Conservation (phyloP, 1,140 invertebrate species). For the Eueides isabella region DNA sequence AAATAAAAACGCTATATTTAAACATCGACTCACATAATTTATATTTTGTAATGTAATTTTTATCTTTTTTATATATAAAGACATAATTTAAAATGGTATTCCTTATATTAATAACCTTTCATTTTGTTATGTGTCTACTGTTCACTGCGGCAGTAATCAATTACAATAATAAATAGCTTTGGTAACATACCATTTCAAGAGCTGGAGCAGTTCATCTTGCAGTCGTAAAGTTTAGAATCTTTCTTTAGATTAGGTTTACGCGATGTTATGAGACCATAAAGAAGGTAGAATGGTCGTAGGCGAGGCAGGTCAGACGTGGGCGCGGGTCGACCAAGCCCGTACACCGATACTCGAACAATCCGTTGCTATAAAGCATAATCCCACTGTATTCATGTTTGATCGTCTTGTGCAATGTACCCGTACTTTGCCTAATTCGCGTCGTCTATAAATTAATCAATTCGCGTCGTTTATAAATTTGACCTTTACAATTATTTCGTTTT, state of each 20-base stretch:
- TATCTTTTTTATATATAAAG: too few relatives aligned
- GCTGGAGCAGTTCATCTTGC: conserved; percentile 40
- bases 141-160: background rate
- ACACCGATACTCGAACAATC: conserved; percentile 21
- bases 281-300: conserved; percentile 51
- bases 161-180: conserved; percentile 29
- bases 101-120: background rate
- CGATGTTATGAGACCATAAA: conserved; percentile 63
- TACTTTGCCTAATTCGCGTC: background rate
- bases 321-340: conserved; percentile 47
- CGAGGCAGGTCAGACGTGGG: conserved; percentile 59
- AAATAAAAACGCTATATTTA: background rate
- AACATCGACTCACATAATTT: background rate
- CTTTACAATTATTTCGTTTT: background rate
- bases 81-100: too few relatives aligned
- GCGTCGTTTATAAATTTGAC: background rate
- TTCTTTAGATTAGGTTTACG: conserved; percentile 62
- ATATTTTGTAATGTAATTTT: background rate
- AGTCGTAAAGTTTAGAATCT: conserved; percentile 64
- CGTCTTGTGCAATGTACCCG: conserved; percentile 4
- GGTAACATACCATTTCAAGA: conserved; percentile 32
- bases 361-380: conserved; percentile 14
- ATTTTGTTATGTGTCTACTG: background rate
- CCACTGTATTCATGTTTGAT: conserved; percentile 18
- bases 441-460: background rate